Conservation (phyloP, 1,140 invertebrate genomes). For the Yoshiicerus persimilis region DNA sequence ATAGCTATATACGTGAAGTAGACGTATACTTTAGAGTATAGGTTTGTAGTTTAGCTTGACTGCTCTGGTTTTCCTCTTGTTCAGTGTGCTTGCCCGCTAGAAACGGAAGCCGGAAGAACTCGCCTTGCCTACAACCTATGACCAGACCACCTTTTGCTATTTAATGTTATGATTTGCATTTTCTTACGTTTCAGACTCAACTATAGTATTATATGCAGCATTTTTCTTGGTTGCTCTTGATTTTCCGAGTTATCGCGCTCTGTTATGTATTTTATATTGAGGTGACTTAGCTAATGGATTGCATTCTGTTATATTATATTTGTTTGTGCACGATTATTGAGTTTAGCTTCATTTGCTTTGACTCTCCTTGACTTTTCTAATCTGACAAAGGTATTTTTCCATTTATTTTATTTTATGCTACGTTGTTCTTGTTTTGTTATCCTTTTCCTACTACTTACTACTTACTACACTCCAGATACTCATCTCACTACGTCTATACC, state of each 20-base stretch:
- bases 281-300: not conserved
- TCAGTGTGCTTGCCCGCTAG: not conserved
- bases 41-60: not conserved
- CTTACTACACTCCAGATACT: not conserved
- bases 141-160: not conserved
- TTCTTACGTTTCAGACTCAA: not conserved
- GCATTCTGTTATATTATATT: not conserved
- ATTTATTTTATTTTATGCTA: constrained; percentile 16
- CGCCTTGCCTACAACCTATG: not conserved
- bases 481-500: not conserved
- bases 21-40: too few species aligned
- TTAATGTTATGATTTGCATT: constrained; percentile 9
- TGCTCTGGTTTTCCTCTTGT: not conserved
- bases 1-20: too few species aligned
- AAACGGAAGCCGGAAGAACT: constrained; percentile 40
- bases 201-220: not conserved
- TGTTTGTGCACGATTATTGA: constrained; percentile 20
- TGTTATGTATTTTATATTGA: not conserved
- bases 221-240: not conserved
- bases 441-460: too few species aligned
- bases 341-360: not conserved
- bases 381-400: constrained; percentile 12
- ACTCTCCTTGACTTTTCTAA: constrained; percentile 16
- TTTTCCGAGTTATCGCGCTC: not conserved
- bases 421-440: not conserved